phyloP scores from a whole-genome alignment of 2,888 invertebrate genomes.

The Lithophane semibrunnea region DNA sequence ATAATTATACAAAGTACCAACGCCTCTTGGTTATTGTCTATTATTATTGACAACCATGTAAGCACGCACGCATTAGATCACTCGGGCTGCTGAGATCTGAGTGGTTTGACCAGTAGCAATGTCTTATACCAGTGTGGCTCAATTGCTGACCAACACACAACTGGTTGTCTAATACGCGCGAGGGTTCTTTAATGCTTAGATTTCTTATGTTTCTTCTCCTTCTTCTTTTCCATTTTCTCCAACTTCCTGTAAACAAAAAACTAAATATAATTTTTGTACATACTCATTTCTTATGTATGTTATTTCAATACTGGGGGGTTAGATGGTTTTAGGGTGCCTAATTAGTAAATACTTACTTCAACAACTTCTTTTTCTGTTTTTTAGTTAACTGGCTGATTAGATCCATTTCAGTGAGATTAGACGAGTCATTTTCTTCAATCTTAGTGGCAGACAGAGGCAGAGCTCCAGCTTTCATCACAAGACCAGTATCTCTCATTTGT shows the following conservation, averaged over 20 bases:
- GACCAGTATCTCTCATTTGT: slow-evolving; percentile 97
- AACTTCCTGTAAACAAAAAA: slow-evolving; percentile 89
- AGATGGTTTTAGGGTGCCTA: neutral
- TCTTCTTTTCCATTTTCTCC: slow-evolving; percentile 92
- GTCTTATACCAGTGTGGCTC: neutral
- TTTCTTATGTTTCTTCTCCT: slow-evolving; percentile 85
- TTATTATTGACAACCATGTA: slow-evolving; percentile 15
- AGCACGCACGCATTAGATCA: slow-evolving; percentile 5
- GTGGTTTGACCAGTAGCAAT: neutral
- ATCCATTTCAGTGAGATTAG: slow-evolving; percentile 92
- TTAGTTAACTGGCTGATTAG: slow-evolving; percentile 96
- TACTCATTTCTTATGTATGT: neutral
- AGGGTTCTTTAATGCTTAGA: slow-evolving; percentile 69
- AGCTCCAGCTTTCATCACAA: slow-evolving; percentile 95
- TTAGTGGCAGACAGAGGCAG: slow-evolving; percentile 90
- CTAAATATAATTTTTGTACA: neutral
- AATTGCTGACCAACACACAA: slow-evolving; percentile 9
- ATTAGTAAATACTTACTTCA: slow-evolving; percentile 91
- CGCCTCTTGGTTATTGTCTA: slow-evolving; percentile 13
- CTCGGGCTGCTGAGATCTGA: neutral
- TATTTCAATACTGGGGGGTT: neutral
- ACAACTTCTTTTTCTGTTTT: slow-evolving; percentile 96
- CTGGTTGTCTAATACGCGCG: neutral
- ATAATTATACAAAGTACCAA: slow-evolving; percentile 12
- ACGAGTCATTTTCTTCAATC: slow-evolving; percentile 91